Evolutionary conservation across 2,113 vertebrate genomes (phyloP).

Genomic region (Xiphophorus couchianus): DNA sequence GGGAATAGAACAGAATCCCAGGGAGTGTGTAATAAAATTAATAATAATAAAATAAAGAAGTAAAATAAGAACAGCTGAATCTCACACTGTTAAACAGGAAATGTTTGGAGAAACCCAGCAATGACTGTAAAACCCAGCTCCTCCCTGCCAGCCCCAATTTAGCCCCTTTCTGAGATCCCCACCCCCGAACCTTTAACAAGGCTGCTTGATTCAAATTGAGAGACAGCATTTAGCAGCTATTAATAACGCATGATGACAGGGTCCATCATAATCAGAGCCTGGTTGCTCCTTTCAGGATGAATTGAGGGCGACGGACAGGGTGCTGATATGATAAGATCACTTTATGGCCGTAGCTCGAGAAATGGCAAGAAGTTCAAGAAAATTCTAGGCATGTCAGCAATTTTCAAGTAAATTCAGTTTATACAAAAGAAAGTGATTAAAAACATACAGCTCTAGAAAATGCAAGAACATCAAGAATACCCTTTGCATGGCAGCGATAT

Average conservation of each 20-base stretch:
- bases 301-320: constrained; percentile 15
- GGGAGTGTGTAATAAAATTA: too few species aligned
- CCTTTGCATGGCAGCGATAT: constrained; percentile 2
- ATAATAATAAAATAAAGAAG: background rate
- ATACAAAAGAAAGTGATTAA: constrained; percentile 45
- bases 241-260: constrained; percentile 71
- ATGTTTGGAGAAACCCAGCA: constrained; percentile 19
- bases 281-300: constrained; percentile 50
- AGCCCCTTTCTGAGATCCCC: background rate
- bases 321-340: constrained; percentile 35
- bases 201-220: constrained; percentile 33
- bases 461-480: constrained; percentile 22
- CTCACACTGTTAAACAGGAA: constrained; percentile 29
- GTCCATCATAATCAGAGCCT: constrained; percentile 52
- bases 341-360: background rate
- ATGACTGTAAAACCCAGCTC: constrained; percentile 12
- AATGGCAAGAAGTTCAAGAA: constrained; percentile 22
- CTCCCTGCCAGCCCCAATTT: constrained; percentile 3
- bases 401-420: constrained; percentile 8
- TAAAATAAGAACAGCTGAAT: constrained; percentile 39
- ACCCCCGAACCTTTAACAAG: background rate
- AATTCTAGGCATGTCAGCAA: constrained; percentile 7
- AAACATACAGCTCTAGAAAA: constrained; percentile 30
- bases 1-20: too few species aligned
- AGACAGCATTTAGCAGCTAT: constrained; percentile 55